Conservation (phyloP, 2,113 vertebrate genomes). For the Zosterops lateralis region DNA sequence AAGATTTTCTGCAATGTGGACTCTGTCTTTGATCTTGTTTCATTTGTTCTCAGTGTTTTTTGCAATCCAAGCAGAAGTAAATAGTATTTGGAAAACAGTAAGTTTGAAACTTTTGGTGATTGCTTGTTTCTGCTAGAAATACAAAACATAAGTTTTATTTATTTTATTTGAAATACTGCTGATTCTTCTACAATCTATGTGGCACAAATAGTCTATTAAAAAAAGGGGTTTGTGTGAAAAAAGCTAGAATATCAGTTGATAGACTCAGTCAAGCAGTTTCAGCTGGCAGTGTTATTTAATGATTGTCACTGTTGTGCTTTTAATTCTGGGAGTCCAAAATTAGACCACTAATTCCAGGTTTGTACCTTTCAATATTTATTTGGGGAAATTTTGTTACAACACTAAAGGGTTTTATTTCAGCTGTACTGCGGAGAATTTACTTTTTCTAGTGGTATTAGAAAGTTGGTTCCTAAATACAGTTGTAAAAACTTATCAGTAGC, state of each 20-base stretch:
- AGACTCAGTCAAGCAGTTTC: not conserved
- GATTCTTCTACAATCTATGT: not conserved
- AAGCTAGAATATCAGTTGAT: not conserved
- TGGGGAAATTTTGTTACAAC: not conserved
- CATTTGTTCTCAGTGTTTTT: not conserved
- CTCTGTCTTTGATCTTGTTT: conserved; percentile 41
- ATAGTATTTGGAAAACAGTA: conserved; percentile 8
- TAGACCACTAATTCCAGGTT: not conserved
- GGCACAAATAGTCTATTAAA: not conserved
- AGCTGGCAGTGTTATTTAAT: not conserved
- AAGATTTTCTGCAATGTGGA: not conserved
- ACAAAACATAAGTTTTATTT: not conserved
- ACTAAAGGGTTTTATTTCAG: not conserved
- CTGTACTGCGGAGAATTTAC: not conserved
- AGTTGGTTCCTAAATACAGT: not conserved
- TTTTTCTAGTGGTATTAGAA: not conserved
- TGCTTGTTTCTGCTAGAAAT: not conserved
- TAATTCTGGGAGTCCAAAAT: not conserved
- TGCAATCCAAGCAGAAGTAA: conserved; percentile 44
- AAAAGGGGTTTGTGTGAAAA: not conserved
- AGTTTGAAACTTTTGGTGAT: not conserved
- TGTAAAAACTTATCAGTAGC: not conserved
- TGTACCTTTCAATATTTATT: not conserved
- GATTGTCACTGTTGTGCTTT: not conserved
- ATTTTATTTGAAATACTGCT: not conserved